A percentile compares a stretch with the other conserved stretches of the same genome.
Conservation (phyloP, 2,797 vertebrate genomes). For the Limnodromus scolopaceus region DNA sequence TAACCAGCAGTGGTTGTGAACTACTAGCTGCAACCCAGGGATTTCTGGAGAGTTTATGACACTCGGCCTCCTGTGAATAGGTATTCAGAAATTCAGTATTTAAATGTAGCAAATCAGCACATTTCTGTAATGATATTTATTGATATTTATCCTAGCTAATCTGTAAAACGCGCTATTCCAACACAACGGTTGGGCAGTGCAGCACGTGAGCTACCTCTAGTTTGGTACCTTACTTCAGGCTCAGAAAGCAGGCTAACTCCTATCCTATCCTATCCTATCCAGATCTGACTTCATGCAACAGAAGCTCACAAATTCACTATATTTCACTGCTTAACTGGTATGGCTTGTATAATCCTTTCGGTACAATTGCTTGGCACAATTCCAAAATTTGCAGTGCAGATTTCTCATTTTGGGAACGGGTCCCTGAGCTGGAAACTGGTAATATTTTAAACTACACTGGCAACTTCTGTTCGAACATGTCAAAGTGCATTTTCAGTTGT, state of each 20-base stretch:
- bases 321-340: background rate
- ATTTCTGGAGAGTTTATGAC: background rate
- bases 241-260: background rate
- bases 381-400: fast-evolving
- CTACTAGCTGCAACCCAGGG: background rate
- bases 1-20: background rate
- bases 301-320: background rate
- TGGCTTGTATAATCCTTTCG: background rate
- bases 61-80: background rate
- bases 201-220: fast-evolving
- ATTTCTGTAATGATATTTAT: background rate
- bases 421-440: background rate
- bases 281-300: background rate
- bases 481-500: background rate
- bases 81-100: background rate
- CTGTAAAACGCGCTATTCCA: background rate
- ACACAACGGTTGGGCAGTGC: fast-evolving
- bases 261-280: background rate
- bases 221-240: background rate
- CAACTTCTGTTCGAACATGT: background rate
- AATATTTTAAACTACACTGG: background rate
- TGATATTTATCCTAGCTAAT: background rate
- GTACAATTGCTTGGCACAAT: background rate
- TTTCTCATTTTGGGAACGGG: background rate
- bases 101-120: background rate